Conservation (phyloP, 2,888 invertebrate genomes). For the Aphodius granarius region DNA sequence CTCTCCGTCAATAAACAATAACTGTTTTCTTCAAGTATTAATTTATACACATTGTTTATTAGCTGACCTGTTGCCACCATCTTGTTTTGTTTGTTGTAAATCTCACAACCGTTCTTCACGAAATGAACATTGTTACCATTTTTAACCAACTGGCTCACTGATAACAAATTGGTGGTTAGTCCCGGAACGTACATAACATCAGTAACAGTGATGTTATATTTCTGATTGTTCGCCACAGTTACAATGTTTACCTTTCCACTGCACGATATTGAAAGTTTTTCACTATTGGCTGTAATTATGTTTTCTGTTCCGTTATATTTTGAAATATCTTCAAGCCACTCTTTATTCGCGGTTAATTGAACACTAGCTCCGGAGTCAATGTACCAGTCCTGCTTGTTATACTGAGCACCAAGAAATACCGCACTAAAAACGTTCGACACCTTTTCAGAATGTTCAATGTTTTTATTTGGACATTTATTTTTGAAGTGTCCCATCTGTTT, state of each 20-base stretch:
- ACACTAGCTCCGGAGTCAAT: conserved; percentile 33
- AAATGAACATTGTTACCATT: conserved; percentile 26
- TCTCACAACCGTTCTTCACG: conserved; percentile 19
- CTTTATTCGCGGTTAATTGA: conserved; percentile 30
- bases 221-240: conserved; percentile 7
- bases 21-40: conserved; percentile 13
- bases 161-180: conserved; percentile 26
- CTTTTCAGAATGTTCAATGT: conserved; percentile 5
- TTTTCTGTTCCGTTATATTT: neutral
- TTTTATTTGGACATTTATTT: conserved; percentile 28
- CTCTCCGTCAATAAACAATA: neutral
- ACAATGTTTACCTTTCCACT: conserved; percentile 21
- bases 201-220: conserved; percentile 15
- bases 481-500: conserved; percentile 33
- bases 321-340: conserved; percentile 12
- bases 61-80: conserved; percentile 24
- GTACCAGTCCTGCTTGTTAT: conserved; percentile 31
- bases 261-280: conserved; percentile 9
- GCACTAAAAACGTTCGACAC: conserved; percentile 32
- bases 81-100: conserved; percentile 18
- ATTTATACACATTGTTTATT: conserved; percentile 25
- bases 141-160: conserved; percentile 25
- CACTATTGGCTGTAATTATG: conserved; percentile 19
- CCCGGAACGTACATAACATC: conserved; percentile 11
- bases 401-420: conserved; percentile 32